Conservation (phyloP, 1,140 invertebrate species). For the Euura saliciscinereae region DNA sequence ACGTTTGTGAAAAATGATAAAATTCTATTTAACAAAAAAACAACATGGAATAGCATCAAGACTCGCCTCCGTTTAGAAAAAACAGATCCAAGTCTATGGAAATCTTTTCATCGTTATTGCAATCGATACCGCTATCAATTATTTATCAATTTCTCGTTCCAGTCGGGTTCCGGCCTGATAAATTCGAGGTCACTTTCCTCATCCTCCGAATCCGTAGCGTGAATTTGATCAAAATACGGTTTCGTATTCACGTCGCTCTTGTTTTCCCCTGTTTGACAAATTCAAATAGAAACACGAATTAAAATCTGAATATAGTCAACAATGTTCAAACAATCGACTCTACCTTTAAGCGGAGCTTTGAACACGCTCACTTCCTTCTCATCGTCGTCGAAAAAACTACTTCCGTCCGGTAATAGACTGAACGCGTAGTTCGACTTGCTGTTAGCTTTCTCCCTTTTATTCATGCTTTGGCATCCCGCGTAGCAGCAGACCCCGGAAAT, state of each 20-base stretch:
- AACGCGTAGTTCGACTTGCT: slow-evolving; percentile 53
- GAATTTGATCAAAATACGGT: slow-evolving; percentile 60
- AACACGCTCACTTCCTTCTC: slow-evolving; percentile 70
- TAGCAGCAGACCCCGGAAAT: slow-evolving; percentile 44
- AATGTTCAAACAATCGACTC: slow-evolving; percentile 20
- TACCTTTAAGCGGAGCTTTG: slow-evolving; percentile 62
- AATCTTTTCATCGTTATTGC: too few species aligned
- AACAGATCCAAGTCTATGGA: too few species aligned
- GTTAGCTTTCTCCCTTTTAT: slow-evolving; percentile 46
- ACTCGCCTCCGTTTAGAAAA: too few species aligned
- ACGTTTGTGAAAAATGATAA: too few species aligned
- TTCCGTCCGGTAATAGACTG: slow-evolving; percentile 52
- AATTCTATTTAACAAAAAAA: too few species aligned
- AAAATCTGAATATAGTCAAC: slow-evolving; percentile 6
- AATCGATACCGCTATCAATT: background rate
- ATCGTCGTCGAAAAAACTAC: slow-evolving; percentile 63
- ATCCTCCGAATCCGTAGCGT: slow-evolving; percentile 39
- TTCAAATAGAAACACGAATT: slow-evolving; percentile 14
- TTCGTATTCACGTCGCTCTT: slow-evolving; percentile 31
- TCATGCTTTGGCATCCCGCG: slow-evolving; percentile 49
- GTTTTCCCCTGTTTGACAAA: slow-evolving; percentile 6
- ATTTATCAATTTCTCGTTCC: slow-evolving; percentile 26
- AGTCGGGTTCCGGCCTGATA: slow-evolving; percentile 48
- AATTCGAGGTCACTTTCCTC: slow-evolving; percentile 59
- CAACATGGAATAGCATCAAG: too few species aligned